Evolutionary conservation across 1,140 invertebrate genomes (phyloP).

Genomic region (Acromyrmex echinatior): DNA sequence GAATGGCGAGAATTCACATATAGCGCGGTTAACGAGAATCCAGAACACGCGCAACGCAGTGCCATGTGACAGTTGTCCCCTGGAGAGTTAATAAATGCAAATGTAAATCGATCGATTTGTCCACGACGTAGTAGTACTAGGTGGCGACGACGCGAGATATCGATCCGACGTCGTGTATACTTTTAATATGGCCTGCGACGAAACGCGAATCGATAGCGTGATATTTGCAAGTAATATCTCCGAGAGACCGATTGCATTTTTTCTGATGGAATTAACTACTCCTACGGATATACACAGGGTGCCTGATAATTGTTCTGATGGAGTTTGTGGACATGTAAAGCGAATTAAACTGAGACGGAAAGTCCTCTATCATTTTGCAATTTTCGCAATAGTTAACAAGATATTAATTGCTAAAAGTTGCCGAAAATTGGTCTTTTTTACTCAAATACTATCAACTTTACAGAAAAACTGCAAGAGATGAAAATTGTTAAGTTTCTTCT

Average conservation of each 20-base stretch:
- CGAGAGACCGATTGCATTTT: background rate
- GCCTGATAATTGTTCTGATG: too few species aligned
- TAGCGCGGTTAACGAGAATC: conserved; percentile 16
- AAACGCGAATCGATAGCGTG: background rate
- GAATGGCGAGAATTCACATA: conserved; percentile 38
- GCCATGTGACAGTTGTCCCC: background rate
- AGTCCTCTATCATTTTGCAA: too few species aligned
- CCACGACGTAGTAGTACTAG: conserved; percentile 13
- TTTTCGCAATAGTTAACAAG: too few species aligned
- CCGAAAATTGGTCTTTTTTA: too few species aligned
- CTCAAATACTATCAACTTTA: too few species aligned
- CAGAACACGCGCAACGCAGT: background rate
- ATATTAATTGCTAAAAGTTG: too few species aligned
- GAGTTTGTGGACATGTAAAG: too few species aligned
- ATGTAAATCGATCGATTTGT: conserved; percentile 40
- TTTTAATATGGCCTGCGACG: conserved; percentile 13
- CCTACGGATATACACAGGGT: too few species aligned
- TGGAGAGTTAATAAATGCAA: conserved; percentile 40
- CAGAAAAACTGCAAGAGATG: too few species aligned
- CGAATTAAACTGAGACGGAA: too few species aligned
- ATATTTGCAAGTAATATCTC: background rate
- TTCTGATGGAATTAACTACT: background rate
- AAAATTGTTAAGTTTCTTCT: too few species aligned
- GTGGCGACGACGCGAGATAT: conserved; percentile 33
- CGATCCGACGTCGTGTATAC: conserved; percentile 6